Base-by-base conservation (phyloP, 1,140 invertebrate genomes). In the Drosophila obscura region DNA sequence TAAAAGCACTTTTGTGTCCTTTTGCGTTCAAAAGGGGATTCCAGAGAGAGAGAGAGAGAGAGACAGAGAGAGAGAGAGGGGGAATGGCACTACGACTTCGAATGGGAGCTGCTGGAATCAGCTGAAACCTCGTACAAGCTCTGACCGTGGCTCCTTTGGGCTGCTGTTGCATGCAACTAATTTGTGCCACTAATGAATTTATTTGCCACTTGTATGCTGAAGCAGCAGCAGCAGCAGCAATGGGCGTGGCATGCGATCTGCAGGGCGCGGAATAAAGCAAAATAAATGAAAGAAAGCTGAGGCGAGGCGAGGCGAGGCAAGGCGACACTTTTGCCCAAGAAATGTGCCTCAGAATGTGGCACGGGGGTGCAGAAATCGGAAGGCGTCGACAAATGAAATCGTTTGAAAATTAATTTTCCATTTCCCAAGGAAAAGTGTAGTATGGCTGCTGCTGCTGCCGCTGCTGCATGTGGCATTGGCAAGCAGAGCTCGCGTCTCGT, bases 381-480 rank as follows among this genome's bases (percentile, higher is more conserved):
- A 85, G 73, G 49, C 81, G 62, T 62, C 73, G 77, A 84, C 81
- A 85, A 87, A 74, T 69, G 77, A 67, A 87, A 88, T 77, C 83
- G 83, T 88, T 88, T 82, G 83, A 88, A 88, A 88, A 88, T 88
- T 88, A 88, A 88, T 88, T 88, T 88, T 83, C 83, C 84, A 88
- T 88, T 88, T 88, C 67, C 77, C 78, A 76, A 62, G 66, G 60
- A 83, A 82, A 82, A 82, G 60, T 39, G 35, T 13, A 4, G 35
- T 62, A 6, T 26, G 35, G 41, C 26, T 39, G 35, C 35, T 4
- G 31, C 24, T 22, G 13, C 49, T 43, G 24, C 49, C 35, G 24
- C 48, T 31, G 62, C 55, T 65, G 63, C 81, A 77, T 77, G 74
- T 67, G 73, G 35, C 35, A 39, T 69, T 60, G 67, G 57, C 58